phyloP scores from a whole-genome alignment of 2,888 invertebrate genomes.

The Myopa testacea region DNA sequence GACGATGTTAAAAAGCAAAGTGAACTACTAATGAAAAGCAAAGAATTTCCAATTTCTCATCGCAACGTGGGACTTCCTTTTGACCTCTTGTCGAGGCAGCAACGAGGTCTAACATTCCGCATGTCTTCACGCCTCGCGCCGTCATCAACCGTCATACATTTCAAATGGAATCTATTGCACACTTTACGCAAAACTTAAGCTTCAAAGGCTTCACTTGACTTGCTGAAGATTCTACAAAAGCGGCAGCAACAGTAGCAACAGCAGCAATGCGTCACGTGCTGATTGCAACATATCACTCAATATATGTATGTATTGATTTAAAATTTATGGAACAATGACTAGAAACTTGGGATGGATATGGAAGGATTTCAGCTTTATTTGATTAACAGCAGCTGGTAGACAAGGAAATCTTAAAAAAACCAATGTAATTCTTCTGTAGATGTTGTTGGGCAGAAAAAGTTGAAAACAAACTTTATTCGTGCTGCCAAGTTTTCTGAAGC shows the following conservation, averaged over 20 bases:
- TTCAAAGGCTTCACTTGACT: constrained; percentile 19
- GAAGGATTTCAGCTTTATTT: background rate
- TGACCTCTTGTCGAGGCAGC: no score
- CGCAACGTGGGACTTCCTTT: no score
- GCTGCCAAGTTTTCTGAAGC: background rate
- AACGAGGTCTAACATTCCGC: background rate
- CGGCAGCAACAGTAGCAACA: background rate
- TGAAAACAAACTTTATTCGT: background rate
- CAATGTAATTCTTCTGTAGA: background rate
- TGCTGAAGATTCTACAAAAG: background rate
- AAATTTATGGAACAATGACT: constrained; percentile 10
- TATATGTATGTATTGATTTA: background rate
- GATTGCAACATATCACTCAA: constrained; percentile 6
- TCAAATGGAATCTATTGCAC: constrained; percentile 15
- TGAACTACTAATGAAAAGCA: no score
- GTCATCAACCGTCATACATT: background rate
- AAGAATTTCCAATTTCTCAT: no score
- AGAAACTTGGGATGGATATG: background rate
- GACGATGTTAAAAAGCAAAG: no score
- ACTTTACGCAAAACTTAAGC: constrained; percentile 16
- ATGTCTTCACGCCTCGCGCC: background rate
- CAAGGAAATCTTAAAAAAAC: constrained; percentile 6
- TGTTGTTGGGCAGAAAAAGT: background rate
- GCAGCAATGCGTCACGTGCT: background rate
- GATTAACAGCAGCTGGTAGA: constrained; percentile 9